These are phyloP conservation scores for Empidonax traillii DNA, from an alignment of 2,113 vertebrate species.

Conservation along the genomic window DNA sequence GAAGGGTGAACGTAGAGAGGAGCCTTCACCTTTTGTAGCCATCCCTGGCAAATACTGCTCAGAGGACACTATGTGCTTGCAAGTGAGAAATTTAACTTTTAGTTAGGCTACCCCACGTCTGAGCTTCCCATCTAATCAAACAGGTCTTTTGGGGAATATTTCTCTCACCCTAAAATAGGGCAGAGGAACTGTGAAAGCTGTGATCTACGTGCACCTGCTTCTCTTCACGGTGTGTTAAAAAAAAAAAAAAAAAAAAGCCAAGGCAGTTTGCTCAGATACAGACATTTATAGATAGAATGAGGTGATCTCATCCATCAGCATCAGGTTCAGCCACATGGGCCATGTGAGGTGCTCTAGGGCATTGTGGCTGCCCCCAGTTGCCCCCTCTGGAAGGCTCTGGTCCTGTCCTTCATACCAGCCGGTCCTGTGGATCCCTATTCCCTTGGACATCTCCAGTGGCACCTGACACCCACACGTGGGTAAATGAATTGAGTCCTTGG, in stretches of 20 bases:
- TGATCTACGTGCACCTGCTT: neutral
- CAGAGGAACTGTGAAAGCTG: conserved; percentile 30
- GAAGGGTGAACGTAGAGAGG: neutral
- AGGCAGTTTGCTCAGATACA: neutral
- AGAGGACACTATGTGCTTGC: accelerated
- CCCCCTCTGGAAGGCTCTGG: neutral
- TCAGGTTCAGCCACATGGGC: neutral
- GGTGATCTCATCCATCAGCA: neutral
- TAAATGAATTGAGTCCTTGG: neutral
- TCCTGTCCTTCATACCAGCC: neutral
- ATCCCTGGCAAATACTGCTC: neutral
- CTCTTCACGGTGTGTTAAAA: neutral
- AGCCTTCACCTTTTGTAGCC: neutral
- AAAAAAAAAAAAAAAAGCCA: neutral
- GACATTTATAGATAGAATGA: neutral
- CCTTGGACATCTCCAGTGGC: neutral
- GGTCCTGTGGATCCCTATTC: neutral
- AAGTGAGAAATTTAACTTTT: neutral
- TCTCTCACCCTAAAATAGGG: neutral
- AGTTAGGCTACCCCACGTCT: neutral
- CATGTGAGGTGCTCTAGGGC: neutral
- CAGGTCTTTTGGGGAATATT: neutral
- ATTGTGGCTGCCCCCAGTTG: accelerated
- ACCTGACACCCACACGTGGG: neutral
- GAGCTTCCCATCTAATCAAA: neutral